phyloP scores from a whole-genome alignment of 1,140 invertebrate genomes.

The Fopius arisanus region DNA sequence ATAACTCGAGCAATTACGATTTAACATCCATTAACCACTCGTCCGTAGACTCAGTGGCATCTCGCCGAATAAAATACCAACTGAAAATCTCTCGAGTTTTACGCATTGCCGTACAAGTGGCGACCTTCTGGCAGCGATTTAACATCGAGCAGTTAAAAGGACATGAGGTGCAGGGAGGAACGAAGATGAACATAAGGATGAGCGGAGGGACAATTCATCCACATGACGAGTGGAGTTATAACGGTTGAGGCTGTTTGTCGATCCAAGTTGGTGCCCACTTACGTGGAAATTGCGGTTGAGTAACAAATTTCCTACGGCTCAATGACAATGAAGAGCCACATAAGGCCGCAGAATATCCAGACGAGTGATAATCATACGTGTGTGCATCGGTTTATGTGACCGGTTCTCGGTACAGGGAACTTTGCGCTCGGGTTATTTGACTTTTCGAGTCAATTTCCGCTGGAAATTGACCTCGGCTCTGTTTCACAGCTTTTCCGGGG shows the following conservation, averaged over 20 bases:
- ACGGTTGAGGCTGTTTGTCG: conserved; percentile 23
- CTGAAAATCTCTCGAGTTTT: not conserved
- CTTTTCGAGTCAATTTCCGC: not conserved
- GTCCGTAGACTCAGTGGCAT: not conserved
- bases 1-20: not conserved
- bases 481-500: not conserved
- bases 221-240: conserved; percentile 22
- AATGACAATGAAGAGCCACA: conserved; percentile 23
- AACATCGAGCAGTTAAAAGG: not conserved
- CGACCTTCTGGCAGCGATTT: not conserved
- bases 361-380: not conserved
- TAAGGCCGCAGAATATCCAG: not conserved
- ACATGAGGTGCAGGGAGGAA: not conserved
- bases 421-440: not conserved
- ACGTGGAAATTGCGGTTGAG: conserved; percentile 40
- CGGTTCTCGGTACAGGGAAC: not conserved
- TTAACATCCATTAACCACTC: not conserved
- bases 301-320: conserved; percentile 33
- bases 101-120: not conserved
- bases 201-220: not conserved
- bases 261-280: conserved; percentile 38
- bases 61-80: not conserved
- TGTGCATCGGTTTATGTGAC: not conserved
- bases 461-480: not conserved
- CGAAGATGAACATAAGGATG: not conserved